Evolutionary conservation across 1,140 invertebrate species (phyloP).

Genomic region (Drosophila pseudoananassae): DNA sequence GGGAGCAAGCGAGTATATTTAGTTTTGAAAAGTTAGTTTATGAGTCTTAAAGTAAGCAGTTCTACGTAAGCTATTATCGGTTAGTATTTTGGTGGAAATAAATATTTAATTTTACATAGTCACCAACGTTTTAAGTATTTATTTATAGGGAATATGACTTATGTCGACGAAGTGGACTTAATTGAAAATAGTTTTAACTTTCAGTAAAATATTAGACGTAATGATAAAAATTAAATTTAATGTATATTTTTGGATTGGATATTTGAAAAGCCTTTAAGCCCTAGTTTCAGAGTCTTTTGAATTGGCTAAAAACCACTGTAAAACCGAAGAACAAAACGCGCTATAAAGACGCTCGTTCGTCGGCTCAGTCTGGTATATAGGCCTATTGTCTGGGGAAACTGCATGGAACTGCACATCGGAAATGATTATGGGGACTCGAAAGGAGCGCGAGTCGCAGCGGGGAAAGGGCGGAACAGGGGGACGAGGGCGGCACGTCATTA

Average conservation of each 20-base stretch:
- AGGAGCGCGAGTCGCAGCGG: not conserved
- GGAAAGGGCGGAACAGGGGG: not conserved
- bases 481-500: constrained; percentile 44
- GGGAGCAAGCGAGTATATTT: not conserved
- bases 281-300: not conserved
- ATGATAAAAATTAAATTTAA: too few relatives aligned
- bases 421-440: constrained; percentile 55
- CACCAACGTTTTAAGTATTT: not conserved
- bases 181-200: not conserved
- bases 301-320: constrained; percentile 9
- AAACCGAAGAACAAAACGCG: constrained; percentile 38
- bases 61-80: not conserved
- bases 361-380: constrained; percentile 32
- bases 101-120: not conserved
- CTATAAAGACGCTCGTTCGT: constrained; percentile 43
- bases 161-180: not conserved
- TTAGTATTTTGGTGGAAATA: not conserved
- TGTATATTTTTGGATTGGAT: too few relatives aligned
- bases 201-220: not conserved
- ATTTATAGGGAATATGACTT: not conserved
- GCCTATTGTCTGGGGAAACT: constrained; percentile 70
- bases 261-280: too few relatives aligned
- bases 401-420: constrained; percentile 68
- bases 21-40: not conserved
- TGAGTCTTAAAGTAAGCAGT: constrained; percentile 1